phyloP scores from a whole-genome alignment of 2,888 invertebrate species.

The Pachycephus smyrnensis region DNA sequence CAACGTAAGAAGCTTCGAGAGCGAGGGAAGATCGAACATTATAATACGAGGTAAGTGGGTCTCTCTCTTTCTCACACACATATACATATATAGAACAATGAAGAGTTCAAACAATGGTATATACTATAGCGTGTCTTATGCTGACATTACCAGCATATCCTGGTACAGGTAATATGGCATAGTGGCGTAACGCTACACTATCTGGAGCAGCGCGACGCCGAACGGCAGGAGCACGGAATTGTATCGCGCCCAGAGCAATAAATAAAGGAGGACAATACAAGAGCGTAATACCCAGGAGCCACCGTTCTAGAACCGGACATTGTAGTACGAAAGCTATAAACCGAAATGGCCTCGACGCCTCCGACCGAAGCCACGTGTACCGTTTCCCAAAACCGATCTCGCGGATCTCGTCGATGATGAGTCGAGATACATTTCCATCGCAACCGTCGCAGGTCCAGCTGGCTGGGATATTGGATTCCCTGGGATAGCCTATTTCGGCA shows the following conservation, averaged over 20 bases:
- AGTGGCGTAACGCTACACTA: too few species aligned
- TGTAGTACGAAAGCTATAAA: constrained; percentile 9
- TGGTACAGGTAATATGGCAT: too few species aligned
- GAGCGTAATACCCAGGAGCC: constrained; percentile 14
- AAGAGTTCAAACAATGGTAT: too few species aligned
- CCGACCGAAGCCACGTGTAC: not conserved
- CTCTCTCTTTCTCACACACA: too few species aligned
- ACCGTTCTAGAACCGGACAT: not conserved
- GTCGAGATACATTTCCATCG: constrained; percentile 15
- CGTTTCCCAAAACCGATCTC: not conserved
- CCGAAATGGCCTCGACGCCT: not conserved
- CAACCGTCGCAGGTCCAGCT: not conserved
- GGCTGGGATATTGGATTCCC: constrained; percentile 14
- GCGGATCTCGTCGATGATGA: constrained; percentile 15
- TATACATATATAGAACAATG: too few species aligned
- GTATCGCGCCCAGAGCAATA: constrained; percentile 39
- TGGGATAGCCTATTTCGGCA: constrained; percentile 7
- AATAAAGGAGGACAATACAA: constrained; percentile 47
- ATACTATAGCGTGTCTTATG: too few species aligned
- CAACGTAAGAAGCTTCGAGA: too few species aligned
- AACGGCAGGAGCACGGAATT: constrained; percentile 28
- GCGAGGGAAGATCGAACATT: too few species aligned
- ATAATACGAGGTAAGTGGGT: too few species aligned
- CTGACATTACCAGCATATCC: too few species aligned
- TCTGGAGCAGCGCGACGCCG: not conserved